Base-by-base conservation (phyloP, 2,888 invertebrate genomes). In the Exephanes ischioxanthus region DNA sequence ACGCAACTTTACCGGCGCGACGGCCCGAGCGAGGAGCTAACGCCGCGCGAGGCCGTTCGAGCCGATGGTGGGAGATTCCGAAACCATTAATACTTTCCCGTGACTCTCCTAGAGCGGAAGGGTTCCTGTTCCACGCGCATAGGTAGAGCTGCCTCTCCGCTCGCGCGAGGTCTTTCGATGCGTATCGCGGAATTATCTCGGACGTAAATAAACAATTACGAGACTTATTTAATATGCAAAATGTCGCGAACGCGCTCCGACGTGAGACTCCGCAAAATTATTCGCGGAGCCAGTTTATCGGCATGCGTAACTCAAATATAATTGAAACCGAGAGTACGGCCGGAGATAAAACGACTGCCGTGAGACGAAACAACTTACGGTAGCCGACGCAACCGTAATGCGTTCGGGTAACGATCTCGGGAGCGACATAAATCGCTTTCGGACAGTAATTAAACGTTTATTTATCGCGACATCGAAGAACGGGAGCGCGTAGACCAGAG, bases 371-470 rank as follows among this genome's bases (percentile, higher is more conserved):
- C 76, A 82, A 85, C 82, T 85, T 75, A 85, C 76, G 82, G 33
- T 11, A 45, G 71, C 55, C 45, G 4, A 58, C 48, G 30, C 72
- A 11, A 81, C 75, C 75, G 81, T 86, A 85, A 85, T 48, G 53
- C 1, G 48, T 68, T 58, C 70, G 79, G 67, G 85, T 85, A 79
- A 86, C 86, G 86, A 81, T 77, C 79, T 72, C 14, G 26, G 7
- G 67, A 45, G 82, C 79, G 61, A 71, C 19, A 66, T 61, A 63
- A 63, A 72, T 80, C 80, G 72, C 71, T 61, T 26, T 4, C 58
- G 37, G 53, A 30, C 73, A 77, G 77, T 80, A 83, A 83, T 86
- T 79, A 82, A 85, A 79, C 55, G 53, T 19, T 66, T 81, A 73
- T 82, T 75, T 83, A 83, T 83, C 68, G 78, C 51, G n/a, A 26